Base-by-base conservation (phyloP, 2,113 vertebrate genomes). In the Mastomys natalensis region DNA sequence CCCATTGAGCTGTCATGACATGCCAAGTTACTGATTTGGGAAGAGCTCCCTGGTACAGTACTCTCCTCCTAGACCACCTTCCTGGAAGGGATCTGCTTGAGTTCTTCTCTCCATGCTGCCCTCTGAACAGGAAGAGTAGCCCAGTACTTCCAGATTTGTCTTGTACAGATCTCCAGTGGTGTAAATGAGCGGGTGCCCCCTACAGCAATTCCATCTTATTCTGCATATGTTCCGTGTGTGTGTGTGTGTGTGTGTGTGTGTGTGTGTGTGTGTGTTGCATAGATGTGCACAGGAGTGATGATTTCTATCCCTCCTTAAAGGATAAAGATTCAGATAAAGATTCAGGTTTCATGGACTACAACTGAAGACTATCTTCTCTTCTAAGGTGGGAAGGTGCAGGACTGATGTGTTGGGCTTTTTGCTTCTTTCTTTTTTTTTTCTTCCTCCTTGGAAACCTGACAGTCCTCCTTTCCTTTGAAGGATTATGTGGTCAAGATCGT, bases 31-130 rank as follows among this genome's bases (percentile, higher is more conserved):
- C 5, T 15, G 82, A 2, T 0, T 31, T 74, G 10, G 45, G 21
- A 1, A 74, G 5, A 17, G 22, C 8, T 4, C 15, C 8, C 1
- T 5, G 45, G 51, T 2, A 84, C 16, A 45, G 24, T 1, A 22
- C 13, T 6, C 40, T 34, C 13, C 51, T 58, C 7, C 5, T 40
- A 9, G 15, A 26, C 4, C 2, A 17, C 26, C 16, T 74, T 66
- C 62, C 43, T 70, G 11, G 7, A 26, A 55, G 48, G 34, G 40
- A 15, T 29, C 40, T n/a, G 21, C 7, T 9, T 15, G 64, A 2
- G 43, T 26, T 11, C 1, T 5, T 24, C 12, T 21, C 60, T 31
- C 43, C 40, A 62, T 19, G 5, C 29, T 31, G 26, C 6, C 3
- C 26, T 85, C 26, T 43, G 17, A 64, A 45, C 11, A 31, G 2